phyloP scores from a whole-genome alignment of 2,888 invertebrate species.

The Autographa gamma region DNA sequence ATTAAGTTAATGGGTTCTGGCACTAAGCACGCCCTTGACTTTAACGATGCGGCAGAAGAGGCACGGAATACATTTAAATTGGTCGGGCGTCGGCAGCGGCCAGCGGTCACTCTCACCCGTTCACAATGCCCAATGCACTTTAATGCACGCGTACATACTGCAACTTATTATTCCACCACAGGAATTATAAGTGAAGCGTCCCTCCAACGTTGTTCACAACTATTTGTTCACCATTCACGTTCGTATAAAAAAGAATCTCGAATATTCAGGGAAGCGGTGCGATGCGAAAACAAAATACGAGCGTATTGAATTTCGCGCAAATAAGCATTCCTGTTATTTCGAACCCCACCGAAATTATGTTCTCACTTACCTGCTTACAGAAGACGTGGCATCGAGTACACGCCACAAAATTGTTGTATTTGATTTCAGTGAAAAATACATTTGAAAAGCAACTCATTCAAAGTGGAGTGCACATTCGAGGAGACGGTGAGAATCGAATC shows the following conservation, averaged over 20 bases:
- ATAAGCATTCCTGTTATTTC: constrained; percentile 6
- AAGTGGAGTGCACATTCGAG: constrained; percentile 40
- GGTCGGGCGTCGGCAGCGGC: constrained; percentile 56
- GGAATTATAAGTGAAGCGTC: constrained; percentile 21
- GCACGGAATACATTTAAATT: constrained; percentile 83
- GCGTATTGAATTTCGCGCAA: constrained; percentile 17
- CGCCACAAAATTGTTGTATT: constrained; percentile 40
- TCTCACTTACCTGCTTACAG: constrained; percentile 18
- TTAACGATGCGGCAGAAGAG: constrained; percentile 77
- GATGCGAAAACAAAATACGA: constrained; percentile 10
- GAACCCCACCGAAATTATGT: constrained; percentile 20
- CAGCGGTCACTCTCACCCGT: constrained; percentile 46
- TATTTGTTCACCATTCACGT: constrained; percentile 11
- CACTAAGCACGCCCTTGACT: constrained; percentile 80
- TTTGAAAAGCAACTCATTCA: constrained; percentile 40
- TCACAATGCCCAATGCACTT: constrained; percentile 51
- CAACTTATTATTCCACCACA: constrained; percentile 42
- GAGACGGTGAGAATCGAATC: constrained; percentile 50
- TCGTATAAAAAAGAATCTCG: constrained; percentile 1
- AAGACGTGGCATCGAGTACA: constrained; percentile 11
- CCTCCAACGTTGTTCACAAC: constrained; percentile 9
- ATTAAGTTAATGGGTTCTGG: constrained; percentile 80
- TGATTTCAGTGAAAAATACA: constrained; percentile 53
- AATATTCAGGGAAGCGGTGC: constrained; percentile 1
- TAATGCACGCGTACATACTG: constrained; percentile 43